Conservation (phyloP, 1,140 invertebrate species). For the Ooceraea biroi region DNA sequence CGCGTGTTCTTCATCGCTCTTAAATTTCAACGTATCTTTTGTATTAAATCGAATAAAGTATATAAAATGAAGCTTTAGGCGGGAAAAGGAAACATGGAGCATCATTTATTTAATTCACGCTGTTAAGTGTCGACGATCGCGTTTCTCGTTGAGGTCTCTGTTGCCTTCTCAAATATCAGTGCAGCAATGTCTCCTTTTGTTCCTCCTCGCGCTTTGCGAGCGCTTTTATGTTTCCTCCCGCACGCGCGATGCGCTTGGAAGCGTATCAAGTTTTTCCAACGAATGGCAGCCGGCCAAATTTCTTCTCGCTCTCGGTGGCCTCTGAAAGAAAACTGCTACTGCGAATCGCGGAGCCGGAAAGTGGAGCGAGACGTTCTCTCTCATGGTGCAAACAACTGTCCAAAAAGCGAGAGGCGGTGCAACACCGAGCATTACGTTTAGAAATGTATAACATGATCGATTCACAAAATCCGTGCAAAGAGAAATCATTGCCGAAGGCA, state of each 20-base stretch:
- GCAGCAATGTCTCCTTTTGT: not conserved
- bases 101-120: not conserved
- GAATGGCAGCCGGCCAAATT: constrained; percentile 39
- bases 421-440: not conserved
- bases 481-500: not conserved
- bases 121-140: not conserved
- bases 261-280: constrained; percentile 33
- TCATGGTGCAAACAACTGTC: not conserved
- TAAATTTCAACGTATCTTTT: no score
- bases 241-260: constrained; percentile 20
- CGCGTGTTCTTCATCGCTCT: constrained; percentile 5
- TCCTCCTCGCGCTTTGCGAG: not conserved
- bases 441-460: not conserved
- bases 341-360: constrained; percentile 42
- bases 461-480: not conserved
- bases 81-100: not conserved
- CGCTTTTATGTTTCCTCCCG: constrained; percentile 20
- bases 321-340: constrained; percentile 19
- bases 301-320: constrained; percentile 34
- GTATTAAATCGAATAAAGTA: no score
- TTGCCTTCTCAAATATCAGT: not conserved
- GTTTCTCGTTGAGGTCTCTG: not conserved
- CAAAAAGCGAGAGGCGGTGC: not conserved
- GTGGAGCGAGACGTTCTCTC: constrained; percentile 23
- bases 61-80: no score